Conservation (phyloP, 2,888 invertebrate species). For the Melinaea marsaeus region DNA sequence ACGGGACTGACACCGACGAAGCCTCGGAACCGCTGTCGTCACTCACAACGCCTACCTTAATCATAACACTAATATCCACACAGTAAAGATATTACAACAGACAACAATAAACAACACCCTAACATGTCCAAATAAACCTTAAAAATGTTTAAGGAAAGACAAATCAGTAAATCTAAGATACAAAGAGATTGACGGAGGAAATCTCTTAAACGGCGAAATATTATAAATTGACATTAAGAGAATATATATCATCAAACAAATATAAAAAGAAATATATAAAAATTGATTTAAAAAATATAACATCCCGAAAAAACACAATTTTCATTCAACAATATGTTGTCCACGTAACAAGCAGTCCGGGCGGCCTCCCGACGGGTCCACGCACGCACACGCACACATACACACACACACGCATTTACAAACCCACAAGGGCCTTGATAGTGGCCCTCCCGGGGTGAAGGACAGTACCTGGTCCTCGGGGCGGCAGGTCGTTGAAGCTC, state of each 20-base stretch:
- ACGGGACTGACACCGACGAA: no score
- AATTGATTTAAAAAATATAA: not conserved
- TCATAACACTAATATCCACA: no score
- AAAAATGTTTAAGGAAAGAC: no score
- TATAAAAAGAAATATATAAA: not conserved
- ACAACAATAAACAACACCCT: no score
- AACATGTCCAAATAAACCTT: no score
- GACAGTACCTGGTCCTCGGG: conserved; percentile 70
- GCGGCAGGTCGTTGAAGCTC: conserved; percentile 64
- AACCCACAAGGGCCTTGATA: conserved; percentile 1
- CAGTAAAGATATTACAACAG: no score
- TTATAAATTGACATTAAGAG: no score
- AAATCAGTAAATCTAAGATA: no score
- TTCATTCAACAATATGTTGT: conserved; percentile 25
- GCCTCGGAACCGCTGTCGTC: no score
- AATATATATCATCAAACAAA: not conserved
- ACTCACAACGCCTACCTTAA: no score
- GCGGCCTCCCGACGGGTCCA: conserved; percentile 9
- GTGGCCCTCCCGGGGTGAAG: conserved; percentile 20
- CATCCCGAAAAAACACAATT: not conserved
- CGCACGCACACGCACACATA: conserved; percentile 14
- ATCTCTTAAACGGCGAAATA: no score
- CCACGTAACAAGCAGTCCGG: conserved; percentile 19
- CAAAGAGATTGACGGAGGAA: no score
- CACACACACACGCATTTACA: not conserved